Base-by-base conservation (phyloP, 2,797 vertebrate species). In the Margarornis squamiger region DNA sequence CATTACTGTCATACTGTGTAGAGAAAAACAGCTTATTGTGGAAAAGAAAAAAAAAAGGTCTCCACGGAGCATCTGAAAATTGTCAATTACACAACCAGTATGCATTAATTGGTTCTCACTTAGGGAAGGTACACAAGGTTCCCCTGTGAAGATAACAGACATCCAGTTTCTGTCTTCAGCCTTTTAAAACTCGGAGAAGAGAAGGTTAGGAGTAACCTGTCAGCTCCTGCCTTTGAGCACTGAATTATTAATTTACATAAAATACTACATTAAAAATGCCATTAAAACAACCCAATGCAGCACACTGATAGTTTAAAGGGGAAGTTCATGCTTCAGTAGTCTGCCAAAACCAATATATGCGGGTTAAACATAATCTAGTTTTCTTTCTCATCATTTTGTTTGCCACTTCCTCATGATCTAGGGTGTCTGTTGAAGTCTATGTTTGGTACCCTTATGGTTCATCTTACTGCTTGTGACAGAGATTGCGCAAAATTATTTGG, bases 41-140 rank as follows among this genome's bases (percentile, higher is more conserved):
- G 94, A 93, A 95, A 94, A 46, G 41, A 62, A 94, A 94, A 97
- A 92, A 89, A 57, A 66, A 27, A 93, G 75, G 75, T 61, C 88
- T 96, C 83, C 52, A 61, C 4, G 10, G 26, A 97, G 91, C 83
- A 94, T 89, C 79, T 97, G 88, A 88, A 96, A 97, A 97, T 91
- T 98, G 98, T 96, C 98, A 98, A 96, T 97, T 97, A 97, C 92
- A 97, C 72, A 96, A 96, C 68, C 95, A 88, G 83, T 88, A 91
- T 73, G 95, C 94, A 93, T 93, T 98, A 98, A 98, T 93, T 98
- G 97, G 93, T 91, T 97, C 80, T 58, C 58, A 81, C 71, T 93
- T 97, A 73, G 27, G 54, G 88, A 90, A 83, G 79, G 58, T 58
- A 91, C 19, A 85, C 66, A 92, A 97, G 70, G 41, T 90, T 62